These are phyloP conservation scores for Trachelus troglodyta DNA, from an alignment of 2,888 invertebrate genomes.

Conservation along the genomic window DNA sequence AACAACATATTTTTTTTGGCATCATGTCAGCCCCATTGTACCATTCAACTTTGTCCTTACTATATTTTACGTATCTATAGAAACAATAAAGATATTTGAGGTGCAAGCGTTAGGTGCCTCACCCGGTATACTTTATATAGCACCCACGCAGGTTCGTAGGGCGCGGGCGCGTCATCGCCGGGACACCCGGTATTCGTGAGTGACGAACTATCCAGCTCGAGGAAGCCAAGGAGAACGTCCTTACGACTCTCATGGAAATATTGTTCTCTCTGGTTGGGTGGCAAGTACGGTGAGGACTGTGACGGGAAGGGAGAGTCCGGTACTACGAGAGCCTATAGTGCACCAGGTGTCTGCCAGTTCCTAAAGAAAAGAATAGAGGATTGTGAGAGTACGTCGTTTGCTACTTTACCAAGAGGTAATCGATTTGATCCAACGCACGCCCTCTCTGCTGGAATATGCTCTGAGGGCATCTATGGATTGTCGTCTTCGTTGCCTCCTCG, in stretches of 20 bases:
- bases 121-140: background rate
- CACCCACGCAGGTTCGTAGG: background rate
- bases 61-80: too few relatives aligned
- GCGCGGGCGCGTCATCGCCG: background rate
- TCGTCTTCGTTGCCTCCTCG: background rate
- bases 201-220: background rate
- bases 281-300: background rate
- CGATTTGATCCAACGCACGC: constrained; percentile 61
- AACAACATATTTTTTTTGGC: too few relatives aligned
- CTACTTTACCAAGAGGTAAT: constrained; percentile 31
- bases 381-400: background rate
- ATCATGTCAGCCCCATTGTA: too few relatives aligned
- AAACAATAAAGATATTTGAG: too few relatives aligned
- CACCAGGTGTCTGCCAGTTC: background rate
- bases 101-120: too few relatives aligned
- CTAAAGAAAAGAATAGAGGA: background rate
- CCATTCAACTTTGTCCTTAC: too few relatives aligned
- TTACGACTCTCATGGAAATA: background rate
- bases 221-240: background rate
- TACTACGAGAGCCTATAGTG: background rate
- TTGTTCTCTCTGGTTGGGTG: background rate
- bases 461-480: background rate
- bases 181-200: background rate
- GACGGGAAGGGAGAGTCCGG: background rate
- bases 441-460: constrained; percentile 32